phyloP scores from a whole-genome alignment of 2,888 invertebrate species.

The Drosophila pullipes region DNA sequence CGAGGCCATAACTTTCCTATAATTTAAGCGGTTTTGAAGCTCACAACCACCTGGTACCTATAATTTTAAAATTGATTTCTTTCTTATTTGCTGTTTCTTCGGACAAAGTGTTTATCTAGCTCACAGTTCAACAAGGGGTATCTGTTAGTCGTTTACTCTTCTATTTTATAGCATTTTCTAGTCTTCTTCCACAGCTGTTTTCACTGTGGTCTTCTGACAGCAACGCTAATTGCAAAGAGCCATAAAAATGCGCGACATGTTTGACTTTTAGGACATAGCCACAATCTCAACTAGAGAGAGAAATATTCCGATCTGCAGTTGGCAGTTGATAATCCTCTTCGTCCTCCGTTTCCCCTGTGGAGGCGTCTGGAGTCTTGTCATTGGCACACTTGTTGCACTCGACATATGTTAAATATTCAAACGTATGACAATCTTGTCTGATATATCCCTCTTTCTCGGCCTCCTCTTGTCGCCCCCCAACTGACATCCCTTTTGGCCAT shows the following conservation, averaged over 20 bases:
- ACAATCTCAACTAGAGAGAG: background rate
- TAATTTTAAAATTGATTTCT: background rate
- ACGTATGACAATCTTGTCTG: constrained; percentile 40
- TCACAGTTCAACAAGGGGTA: background rate
- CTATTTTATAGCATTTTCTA: background rate
- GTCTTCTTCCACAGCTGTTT: constrained; percentile 3
- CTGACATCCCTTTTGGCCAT: background rate
- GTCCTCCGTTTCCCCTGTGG: background rate
- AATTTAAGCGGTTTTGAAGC: background rate
- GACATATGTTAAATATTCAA: constrained; percentile 46
- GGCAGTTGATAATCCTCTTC: background rate
- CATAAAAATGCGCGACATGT: constrained; percentile 72
- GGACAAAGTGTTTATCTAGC: background rate
- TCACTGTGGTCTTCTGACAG: constrained; percentile 41
- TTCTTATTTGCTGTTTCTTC: background rate
- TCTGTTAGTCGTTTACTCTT: background rate
- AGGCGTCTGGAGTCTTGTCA: background rate
- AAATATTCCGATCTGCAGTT: constrained; percentile 13
- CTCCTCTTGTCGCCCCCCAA: background rate
- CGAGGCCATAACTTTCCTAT: background rate
- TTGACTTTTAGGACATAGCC: constrained; percentile 37
- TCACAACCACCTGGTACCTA: background rate
- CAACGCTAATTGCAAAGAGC: constrained; percentile 73
- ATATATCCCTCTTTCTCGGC: background rate
- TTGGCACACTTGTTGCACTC: constrained; percentile 59